Evolutionary conservation across 1,140 invertebrate species (phyloP), one percentile per base, ranked within the genome.

Genomic region (Harlomillsia oculata): DNA sequence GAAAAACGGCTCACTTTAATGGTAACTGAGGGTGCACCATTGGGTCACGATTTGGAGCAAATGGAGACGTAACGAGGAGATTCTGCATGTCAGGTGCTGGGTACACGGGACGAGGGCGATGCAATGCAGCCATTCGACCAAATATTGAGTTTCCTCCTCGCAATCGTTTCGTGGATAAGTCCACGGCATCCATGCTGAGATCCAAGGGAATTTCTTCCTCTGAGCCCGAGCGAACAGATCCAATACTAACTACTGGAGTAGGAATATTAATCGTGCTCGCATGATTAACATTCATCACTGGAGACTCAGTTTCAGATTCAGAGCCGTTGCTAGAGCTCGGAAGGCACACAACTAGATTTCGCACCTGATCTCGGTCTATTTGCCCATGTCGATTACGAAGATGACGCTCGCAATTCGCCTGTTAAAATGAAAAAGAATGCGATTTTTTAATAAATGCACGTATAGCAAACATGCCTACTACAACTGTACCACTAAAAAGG

Each of bases 351-450:
- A 93, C 84, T 3, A 83, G 81, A 36, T 80, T 81, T 67, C 91
- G 89, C 0, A 94, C 82, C 60, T 92, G 88, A 53, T 92, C 86
- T 41, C 89, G 79, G 3, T 82, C 79, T 40, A 81, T 75, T 74
- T 91, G 86, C 0, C 84, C 81, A 68, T 97, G 93, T 1, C 89
- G 76, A 75, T 97, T 87, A 68, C 91, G 75, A 68, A 97, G 76
- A 76, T 97, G 87, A 1, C 87, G 72, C 70, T 91, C 87, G 67
- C 87, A 91, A 65, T 91, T 91, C 0, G 87, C 81, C 61, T 63
- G 37, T 23, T 25, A n/a, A 13, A 34, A 44, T 41, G 21, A 53
- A 16, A 76, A 23, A 50, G 4, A 37, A 50, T 26, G n/a, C n/a
- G n/a, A n/a, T n/a, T n/a, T n/a, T n/a, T n/a, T n/a, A n/a, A n/a